These are phyloP conservation scores for Eudasyphora cyanicolor DNA, from an alignment of 2,888 invertebrate genomes.

Conservation along the genomic window DNA sequence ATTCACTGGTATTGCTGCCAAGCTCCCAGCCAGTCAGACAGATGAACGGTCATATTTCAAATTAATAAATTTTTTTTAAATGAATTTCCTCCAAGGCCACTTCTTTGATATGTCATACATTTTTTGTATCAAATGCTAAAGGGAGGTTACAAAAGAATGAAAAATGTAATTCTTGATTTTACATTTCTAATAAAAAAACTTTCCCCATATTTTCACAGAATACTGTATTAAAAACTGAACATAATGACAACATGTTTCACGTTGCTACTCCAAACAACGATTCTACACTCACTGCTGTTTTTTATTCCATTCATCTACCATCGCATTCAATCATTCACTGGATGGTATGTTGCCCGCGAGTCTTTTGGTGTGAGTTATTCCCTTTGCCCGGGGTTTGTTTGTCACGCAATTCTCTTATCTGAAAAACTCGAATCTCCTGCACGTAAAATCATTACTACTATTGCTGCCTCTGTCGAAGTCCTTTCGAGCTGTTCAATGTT, in stretches of 20 bases:
- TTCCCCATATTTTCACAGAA: too few species aligned
- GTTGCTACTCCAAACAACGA: background rate
- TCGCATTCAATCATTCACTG: background rate
- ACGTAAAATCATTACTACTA: slow-evolving; percentile 6
- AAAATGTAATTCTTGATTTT: too few species aligned
- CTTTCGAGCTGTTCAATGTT: background rate
- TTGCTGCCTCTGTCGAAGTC: background rate
- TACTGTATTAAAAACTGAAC: too few species aligned
- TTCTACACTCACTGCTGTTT: background rate
- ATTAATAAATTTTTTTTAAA: too few species aligned
- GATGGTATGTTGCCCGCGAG: background rate
- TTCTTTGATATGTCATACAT: too few species aligned
- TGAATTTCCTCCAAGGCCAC: too few species aligned
- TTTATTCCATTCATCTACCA: background rate
- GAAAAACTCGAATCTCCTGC: slow-evolving; percentile 28
- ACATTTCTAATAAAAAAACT: too few species aligned
- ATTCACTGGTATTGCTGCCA: too few species aligned
- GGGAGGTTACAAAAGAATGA: too few species aligned
- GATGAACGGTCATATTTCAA: too few species aligned
- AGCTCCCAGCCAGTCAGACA: too few species aligned
- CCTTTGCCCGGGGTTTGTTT: slow-evolving; percentile 24
- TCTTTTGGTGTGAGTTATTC: background rate
- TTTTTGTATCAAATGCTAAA: too few species aligned
- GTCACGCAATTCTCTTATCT: slow-evolving; percentile 10
- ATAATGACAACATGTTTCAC: background rate